Conservation (phyloP, 2,113 vertebrate genomes). For the Chelonoidis abingdonii region DNA sequence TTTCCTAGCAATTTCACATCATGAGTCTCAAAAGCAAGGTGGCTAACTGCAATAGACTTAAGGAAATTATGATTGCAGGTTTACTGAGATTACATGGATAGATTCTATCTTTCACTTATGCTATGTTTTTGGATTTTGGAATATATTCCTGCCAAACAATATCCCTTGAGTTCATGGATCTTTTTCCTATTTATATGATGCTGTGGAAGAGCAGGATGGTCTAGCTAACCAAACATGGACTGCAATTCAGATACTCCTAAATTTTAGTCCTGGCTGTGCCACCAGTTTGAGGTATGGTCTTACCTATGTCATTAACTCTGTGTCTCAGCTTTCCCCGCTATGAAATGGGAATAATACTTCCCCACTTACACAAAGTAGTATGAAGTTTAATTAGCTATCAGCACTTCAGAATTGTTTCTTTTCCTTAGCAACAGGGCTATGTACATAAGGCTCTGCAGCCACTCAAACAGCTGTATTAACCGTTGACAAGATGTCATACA, state of each 20-base stretch:
- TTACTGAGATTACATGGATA: not conserved
- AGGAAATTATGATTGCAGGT: not conserved
- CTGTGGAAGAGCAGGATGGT: not conserved
- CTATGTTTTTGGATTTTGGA: not conserved
- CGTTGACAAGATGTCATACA: too few species aligned
- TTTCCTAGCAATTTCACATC: not conserved
- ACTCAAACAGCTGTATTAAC: not conserved
- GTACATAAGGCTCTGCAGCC: not conserved
- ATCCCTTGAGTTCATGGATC: not conserved
- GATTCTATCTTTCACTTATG: not conserved
- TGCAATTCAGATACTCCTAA: not conserved
- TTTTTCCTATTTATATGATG: not conserved
- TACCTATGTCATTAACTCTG: not conserved
- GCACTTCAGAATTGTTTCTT: too few species aligned
- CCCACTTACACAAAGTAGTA: fast-evolving
- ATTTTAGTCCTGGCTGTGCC: not conserved
- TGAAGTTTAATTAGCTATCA: not conserved
- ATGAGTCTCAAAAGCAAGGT: not conserved
- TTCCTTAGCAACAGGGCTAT: too few species aligned
- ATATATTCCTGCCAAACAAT: not conserved
- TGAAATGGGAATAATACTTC: not conserved
- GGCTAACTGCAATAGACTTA: not conserved
- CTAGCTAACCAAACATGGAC: not conserved
- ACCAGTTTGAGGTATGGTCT: not conserved
- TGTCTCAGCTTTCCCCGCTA: not conserved